Percentiles rank a stretch among this genome's conserved stretches.
These are phyloP conservation scores for Parascotia fuliginaria DNA, from an alignment of 2,888 invertebrate species.

Conservation along the genomic window DNA sequence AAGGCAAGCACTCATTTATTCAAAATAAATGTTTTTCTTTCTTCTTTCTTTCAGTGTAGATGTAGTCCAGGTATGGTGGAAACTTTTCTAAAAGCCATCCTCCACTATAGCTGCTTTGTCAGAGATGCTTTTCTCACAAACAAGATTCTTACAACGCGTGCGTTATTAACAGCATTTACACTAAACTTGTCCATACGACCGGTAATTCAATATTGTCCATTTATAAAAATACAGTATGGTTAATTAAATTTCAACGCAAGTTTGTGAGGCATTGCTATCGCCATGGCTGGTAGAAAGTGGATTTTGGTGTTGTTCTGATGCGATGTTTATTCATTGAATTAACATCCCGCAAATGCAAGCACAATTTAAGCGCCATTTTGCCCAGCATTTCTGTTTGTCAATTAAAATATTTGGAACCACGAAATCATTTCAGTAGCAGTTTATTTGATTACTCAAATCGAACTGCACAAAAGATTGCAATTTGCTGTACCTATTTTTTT, in stretches of 20 bases:
- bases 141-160: too few relatives aligned
- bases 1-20: too few relatives aligned
- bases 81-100: too few relatives aligned
- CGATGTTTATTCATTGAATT: conserved; percentile 79
- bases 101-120: too few relatives aligned
- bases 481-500: conserved; percentile 54
- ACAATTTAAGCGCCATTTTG: conserved; percentile 80
- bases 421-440: conserved; percentile 78
- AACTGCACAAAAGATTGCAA: conserved; percentile 62
- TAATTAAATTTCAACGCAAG: conserved; percentile 36
- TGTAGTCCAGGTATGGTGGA: too few relatives aligned
- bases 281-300: conserved; percentile 54
- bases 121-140: too few relatives aligned
- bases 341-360: conserved; percentile 78
- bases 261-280: conserved; percentile 38
- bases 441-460: conserved; percentile 70
- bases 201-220: neutral
- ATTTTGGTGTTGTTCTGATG: conserved; percentile 65
- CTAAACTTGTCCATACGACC: too few relatives aligned
- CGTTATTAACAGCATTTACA: too few relatives aligned
- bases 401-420: conserved; percentile 83
- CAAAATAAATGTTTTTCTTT: too few relatives aligned
- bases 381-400: conserved; percentile 80
- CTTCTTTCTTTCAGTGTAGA: too few relatives aligned
- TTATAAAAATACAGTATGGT: conserved; percentile 32